Evolutionary conservation across 2,888 invertebrate species (phyloP).

Genomic region (Neoascia interrupta): DNA sequence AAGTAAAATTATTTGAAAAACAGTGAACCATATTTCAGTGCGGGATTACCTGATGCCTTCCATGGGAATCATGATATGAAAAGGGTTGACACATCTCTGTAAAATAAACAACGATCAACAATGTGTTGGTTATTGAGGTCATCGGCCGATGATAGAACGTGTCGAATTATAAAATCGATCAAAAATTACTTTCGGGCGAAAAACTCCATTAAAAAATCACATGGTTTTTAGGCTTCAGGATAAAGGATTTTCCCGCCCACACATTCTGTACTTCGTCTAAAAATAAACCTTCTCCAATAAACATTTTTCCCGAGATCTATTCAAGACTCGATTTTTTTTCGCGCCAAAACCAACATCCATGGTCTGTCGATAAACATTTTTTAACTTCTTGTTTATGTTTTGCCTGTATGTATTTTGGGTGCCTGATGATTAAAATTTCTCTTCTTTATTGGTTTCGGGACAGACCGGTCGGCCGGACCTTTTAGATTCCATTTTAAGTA

Average conservation of each 20-base stretch:
- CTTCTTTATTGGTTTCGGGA: constrained; percentile 33
- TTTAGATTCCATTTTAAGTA: no score
- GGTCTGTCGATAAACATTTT: no score
- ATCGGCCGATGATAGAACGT: constrained; percentile 11
- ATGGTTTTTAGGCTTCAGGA: no score
- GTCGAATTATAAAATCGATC: not conserved
- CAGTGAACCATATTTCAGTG: constrained; percentile 11
- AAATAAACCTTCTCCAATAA: no score
- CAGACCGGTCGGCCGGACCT: constrained; percentile 4
- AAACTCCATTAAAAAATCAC: constrained; percentile 31
- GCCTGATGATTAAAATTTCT: constrained; percentile 35
- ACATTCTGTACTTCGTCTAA: no score
- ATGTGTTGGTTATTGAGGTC: not conserved
- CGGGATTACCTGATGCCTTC: constrained; percentile 4
- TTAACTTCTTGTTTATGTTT: constrained; percentile 35
- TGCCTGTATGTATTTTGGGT: constrained; percentile 8
- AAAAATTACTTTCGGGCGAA: constrained; percentile 44
- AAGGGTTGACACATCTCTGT: constrained; percentile 57
- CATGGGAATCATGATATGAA: constrained; percentile 30
- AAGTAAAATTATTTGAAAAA: constrained; percentile 23
- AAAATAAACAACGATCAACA: constrained; percentile 29
- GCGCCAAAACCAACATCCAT: no score
- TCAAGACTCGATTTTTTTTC: no score
- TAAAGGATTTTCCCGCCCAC: no score
- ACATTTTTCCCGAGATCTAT: no score